Percentiles rank a stretch among this genome's conserved stretches.
Conservation (phyloP, 2,113 vertebrate species). For the Ursus arctos region DNA sequence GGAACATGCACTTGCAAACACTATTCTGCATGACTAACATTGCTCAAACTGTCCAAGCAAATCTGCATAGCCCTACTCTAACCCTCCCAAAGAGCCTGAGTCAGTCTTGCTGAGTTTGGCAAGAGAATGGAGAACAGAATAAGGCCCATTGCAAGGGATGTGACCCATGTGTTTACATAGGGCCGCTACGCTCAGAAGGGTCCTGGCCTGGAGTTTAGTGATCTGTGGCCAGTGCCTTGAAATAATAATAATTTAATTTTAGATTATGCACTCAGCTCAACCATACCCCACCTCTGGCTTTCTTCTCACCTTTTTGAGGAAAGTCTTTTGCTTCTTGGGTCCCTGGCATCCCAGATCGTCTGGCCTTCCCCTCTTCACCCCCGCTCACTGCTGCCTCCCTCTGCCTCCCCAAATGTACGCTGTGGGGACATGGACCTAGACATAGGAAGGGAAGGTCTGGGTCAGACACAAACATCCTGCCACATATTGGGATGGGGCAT, state of each 20-base stretch:
- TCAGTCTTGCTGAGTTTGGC: background rate
- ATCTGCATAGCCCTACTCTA: background rate
- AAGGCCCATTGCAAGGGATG: background rate
- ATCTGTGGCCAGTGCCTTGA: background rate
- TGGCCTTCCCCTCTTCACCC: background rate
- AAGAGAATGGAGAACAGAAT: background rate
- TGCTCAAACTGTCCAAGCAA: background rate
- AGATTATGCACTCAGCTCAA: background rate
- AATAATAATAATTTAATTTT: background rate
- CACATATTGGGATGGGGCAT: background rate
- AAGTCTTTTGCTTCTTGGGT: background rate
- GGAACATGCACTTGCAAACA: background rate
- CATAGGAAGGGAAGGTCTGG: background rate
- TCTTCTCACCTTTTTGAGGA: background rate
- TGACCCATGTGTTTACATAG: rapidly evolving
- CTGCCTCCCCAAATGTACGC: background rate
- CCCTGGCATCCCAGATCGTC: background rate
- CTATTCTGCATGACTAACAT: background rate
- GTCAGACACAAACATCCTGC: background rate
- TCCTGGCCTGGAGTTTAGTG: background rate
- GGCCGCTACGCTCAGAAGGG: background rate
- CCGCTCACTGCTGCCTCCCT: background rate
- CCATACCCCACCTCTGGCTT: background rate
- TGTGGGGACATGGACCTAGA: too few relatives aligned
- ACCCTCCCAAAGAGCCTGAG: background rate